Base-by-base conservation (phyloP, 2,797 vertebrate genomes). In the Helostoma temminkii region DNA sequence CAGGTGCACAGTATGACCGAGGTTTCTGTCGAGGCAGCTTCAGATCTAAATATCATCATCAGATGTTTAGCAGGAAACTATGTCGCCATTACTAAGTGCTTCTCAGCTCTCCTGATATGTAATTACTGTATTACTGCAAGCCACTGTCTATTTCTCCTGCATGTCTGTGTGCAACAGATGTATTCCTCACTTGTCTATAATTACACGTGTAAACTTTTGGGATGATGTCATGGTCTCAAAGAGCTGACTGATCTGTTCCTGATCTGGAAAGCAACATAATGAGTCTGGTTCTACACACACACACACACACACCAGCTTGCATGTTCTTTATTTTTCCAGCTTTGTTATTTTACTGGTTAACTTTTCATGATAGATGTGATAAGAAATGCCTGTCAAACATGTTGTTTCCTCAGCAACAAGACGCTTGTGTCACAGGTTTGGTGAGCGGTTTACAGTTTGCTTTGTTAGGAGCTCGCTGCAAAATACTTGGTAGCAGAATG, bases 111-210 rank as follows among this genome's bases (percentile, higher is more conserved):
- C 72, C 82, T 83, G 70, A 66, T 82, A 80, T 86, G 86, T 65
- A 84, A 83, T 89, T 90, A 86, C 61, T 80, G 80, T 55, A 78
- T 88, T 85, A 81, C 78, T 84, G 83, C 54, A 69, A 81, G 70
- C 75, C 78, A 60, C 79, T 54, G 74, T 80, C 76, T 80, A 56
- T 76, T 71, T 65, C 61, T 65, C 42, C 18, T 45, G 41, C 57
- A 37, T 62, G 63, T 61, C 70, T 69, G 66, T 76, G 56, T 55
- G 52, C 61, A 74, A 72, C 83, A 85, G 84, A 84, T 83, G 80
- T 87, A 88, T 89, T 90, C 83, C 85, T 87, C 83, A 84, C 88
- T 88, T 80, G 72, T 83, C 87, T 91, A 83, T 92, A 92, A 92
- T 92, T 91, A 91, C 76, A 81, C n/a, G 68, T 86, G 90, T 88